These are phyloP conservation scores for Microctenopoma lineatum DNA, from an alignment of 2,797 vertebrate species.

Conservation along the genomic window DNA sequence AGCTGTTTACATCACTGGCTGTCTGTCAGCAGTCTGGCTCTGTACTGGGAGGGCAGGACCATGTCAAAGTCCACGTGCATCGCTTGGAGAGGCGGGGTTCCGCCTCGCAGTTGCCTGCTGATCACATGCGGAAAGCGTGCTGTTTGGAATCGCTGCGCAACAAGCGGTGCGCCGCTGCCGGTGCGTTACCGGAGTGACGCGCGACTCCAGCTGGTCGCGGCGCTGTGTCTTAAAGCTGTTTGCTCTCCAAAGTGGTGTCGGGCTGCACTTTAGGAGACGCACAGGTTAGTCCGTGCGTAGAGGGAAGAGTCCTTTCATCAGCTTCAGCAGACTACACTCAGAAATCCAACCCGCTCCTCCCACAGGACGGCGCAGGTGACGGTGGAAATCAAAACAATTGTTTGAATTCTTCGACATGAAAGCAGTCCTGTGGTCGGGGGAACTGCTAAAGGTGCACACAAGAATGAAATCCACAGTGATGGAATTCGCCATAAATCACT, in stretches of 20 bases:
- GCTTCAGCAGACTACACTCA: constrained; percentile 14
- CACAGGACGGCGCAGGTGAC: constrained; percentile 35
- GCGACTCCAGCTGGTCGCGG: constrained; percentile 20
- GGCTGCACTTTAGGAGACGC: constrained; percentile 15
- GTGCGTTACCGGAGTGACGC: constrained; percentile 22
- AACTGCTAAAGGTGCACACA: not conserved
- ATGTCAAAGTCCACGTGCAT: constrained; percentile 86
- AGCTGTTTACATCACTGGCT: not conserved
- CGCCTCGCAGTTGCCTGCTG: constrained; percentile 28
- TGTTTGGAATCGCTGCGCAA: constrained; percentile 56
- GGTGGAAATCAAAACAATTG: not conserved
- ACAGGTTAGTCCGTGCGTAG: constrained; percentile 22
- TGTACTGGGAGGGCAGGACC: constrained; percentile 49
- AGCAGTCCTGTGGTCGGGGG: not conserved
- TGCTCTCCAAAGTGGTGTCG: constrained; percentile 34
- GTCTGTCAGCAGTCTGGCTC: constrained; percentile 6
- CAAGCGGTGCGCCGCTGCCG: constrained; percentile 26
- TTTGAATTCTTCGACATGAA: constrained; percentile 33
- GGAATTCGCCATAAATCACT: constrained; percentile 23
- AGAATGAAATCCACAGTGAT: constrained; percentile 17
- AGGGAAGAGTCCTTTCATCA: constrained; percentile 43
- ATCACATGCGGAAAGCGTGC: constrained; percentile 79
- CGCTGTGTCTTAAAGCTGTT: constrained; percentile 1
- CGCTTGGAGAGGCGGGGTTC: constrained; percentile 71
- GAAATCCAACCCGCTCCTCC: constrained; percentile 43